These are phyloP conservation scores for Macrophya annulata DNA, from an alignment of 2,888 invertebrate species.

Conservation along the genomic window DNA sequence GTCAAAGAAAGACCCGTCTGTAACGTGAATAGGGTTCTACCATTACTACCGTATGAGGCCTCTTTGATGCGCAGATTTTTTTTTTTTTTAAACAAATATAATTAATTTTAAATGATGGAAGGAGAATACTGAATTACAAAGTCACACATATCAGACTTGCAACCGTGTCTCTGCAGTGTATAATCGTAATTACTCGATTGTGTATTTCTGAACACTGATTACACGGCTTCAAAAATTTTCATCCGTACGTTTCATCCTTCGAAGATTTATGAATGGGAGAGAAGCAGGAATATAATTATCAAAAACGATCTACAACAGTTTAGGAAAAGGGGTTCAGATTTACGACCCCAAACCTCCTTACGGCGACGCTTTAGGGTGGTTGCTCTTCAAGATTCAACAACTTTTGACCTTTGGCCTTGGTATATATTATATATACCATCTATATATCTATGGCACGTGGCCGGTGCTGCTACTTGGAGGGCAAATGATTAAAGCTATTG, in stretches of 20 bases:
- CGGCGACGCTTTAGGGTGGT: background rate
- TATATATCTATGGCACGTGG: slow-evolving; percentile 21
- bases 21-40: slow-evolving; percentile 61
- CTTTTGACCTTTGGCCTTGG: slow-evolving; percentile 22
- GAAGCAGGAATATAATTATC: background rate
- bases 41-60: background rate
- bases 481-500: slow-evolving; percentile 42
- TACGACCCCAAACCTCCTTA: background rate
- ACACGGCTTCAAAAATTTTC: background rate
- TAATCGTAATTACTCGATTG: background rate
- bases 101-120: background rate
- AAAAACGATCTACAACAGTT: slow-evolving; percentile 1
- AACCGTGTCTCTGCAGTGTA: background rate
- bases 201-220: background rate
- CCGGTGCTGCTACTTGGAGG: background rate
- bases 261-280: background rate
- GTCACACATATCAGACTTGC: background rate
- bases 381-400: background rate
- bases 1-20: slow-evolving; percentile 72
- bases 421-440: too few relatives aligned
- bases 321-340: slow-evolving; percentile 28
- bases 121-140: background rate
- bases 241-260: background rate
- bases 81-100: background rate
- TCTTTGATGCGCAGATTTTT: slow-evolving; percentile 6